Percentiles rank a stretch among this genome's conserved stretches.
Conservation (phyloP, 2,113 vertebrate genomes). For the Jaculus jaculus region DNA sequence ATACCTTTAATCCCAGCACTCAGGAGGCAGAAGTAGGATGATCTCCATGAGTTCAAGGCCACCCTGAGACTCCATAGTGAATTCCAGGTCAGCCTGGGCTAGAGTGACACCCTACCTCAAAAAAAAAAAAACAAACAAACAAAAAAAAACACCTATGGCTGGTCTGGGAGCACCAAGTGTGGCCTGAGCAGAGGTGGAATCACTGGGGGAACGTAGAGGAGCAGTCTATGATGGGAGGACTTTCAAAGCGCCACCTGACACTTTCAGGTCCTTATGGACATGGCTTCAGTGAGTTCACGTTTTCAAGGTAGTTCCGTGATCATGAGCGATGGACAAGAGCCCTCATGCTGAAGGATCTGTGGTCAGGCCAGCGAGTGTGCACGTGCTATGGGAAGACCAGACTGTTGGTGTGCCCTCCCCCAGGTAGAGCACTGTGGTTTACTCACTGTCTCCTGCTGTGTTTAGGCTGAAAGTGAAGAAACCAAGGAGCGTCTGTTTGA, state of each 20-base stretch:
- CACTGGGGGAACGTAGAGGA: rapidly evolving
- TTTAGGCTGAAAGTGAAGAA: constrained; percentile 94
- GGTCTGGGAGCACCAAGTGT: neutral
- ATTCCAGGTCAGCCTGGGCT: too few relatives aligned
- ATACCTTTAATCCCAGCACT: too few relatives aligned
- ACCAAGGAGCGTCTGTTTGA: constrained; percentile 98
- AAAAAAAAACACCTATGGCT: neutral
- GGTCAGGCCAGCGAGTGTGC: neutral
- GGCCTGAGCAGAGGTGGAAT: neutral
- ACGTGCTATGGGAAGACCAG: neutral
- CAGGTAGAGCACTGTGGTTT: neutral
- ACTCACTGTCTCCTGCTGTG: neutral
- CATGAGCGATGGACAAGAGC: neutral
- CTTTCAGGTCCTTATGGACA: neutral
- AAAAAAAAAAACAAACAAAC: too few relatives aligned
- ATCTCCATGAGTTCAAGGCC: too few relatives aligned
- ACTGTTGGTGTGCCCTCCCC: rapidly evolving
- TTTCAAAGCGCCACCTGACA: neutral
- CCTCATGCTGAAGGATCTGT: neutral
- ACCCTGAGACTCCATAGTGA: too few relatives aligned
- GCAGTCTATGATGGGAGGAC: neutral
- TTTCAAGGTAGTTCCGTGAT: neutral
- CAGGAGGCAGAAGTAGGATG: too few relatives aligned
- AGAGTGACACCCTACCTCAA: too few relatives aligned
- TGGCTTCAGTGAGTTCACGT: neutral